Base-by-base conservation (phyloP, 2,888 invertebrate species). In the Pollenia griseotomentosa region DNA sequence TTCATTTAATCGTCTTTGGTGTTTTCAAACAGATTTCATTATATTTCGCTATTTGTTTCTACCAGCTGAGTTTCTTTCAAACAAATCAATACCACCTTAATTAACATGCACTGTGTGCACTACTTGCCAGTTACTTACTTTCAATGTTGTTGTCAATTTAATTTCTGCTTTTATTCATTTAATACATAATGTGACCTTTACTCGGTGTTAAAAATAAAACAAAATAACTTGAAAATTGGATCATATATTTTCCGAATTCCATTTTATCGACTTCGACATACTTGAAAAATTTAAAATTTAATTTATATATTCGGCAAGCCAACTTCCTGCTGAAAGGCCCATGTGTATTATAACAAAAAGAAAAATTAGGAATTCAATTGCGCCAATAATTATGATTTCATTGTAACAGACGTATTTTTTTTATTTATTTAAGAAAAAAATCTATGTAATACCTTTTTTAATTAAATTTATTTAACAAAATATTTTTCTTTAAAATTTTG, bases 301-400 rank as follows among this genome's bases (percentile, higher is more conserved):
- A 71, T 44, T 61, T 51, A 12, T 55, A 68, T 61, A 48, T 78
- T 75, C 8, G 68, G 42, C 55, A 33, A 61, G 4, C 53, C 68
- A 79, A 75, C 83, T 86, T 86, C 86, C 80, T 83, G 65, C 42
- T 53, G 55, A 48, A 75, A 70, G 12, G 14, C 12, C 59, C 16
- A 55, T 71, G 9, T 33, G 33, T 33, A 33, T 33, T 33, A 6
- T 33, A 61, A 23, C 16, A 53, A 14, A 7, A 19, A 53, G 23
- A 12, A 55, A 46, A 59, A 53, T 19, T 16, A 33, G 1, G 19
- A 48, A 74, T 74, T 65, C 12, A 8, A 74, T 81, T 59, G 40
- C 42, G 57, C 23, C 44, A 65, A 19, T 66, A 19, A 70, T 79
- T 70, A 55, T 48, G 33, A 14, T 11, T 55, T 73, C 19, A 55